Percentiles rank a stretch among this genome's conserved stretches.
Evolutionary conservation across 1,140 invertebrate species (phyloP).

Genomic region (Drosophila cardini): DNA sequence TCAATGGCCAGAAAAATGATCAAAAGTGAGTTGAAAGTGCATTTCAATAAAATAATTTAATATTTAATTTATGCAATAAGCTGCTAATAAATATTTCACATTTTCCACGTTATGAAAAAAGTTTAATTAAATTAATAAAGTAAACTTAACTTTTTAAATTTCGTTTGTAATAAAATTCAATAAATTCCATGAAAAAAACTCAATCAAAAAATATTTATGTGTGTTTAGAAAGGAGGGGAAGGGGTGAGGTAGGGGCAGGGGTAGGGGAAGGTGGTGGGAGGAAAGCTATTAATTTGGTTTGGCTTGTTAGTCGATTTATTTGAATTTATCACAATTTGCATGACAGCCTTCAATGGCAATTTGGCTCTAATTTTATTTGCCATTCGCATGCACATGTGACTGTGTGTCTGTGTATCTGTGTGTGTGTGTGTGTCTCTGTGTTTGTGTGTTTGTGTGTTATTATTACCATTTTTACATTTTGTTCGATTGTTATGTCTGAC

Average conservation of each 20-base stretch:
- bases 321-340: constrained; percentile 45
- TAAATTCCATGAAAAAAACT: constrained; percentile 2
- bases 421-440: constrained; percentile 7
- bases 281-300: constrained; percentile 21
- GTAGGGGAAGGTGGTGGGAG: not conserved
- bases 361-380: constrained; percentile 47
- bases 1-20: not conserved
- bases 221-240: too few species aligned
- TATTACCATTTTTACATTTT: constrained; percentile 53
- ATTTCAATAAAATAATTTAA: too few species aligned
- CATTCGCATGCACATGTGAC: constrained; percentile 16
- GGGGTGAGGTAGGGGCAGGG: too few species aligned
- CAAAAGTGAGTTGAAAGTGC: too few species aligned
- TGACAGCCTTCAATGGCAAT: constrained; percentile 40
- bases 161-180: not conserved
- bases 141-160: too few species aligned
- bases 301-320: constrained; percentile 40
- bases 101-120: too few species aligned
- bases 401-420: not conserved
- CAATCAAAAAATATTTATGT: not conserved
- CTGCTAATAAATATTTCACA: too few species aligned
- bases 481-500: constrained; percentile 76
- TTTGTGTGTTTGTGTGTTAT: constrained; percentile 13
- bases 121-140: too few species aligned
- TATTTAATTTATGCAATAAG: too few species aligned